Percentiles rank a stretch among this genome's conserved stretches.
These are phyloP conservation scores for Anhinga rufa DNA, from an alignment of 2,113 vertebrate species.

Conservation along the genomic window DNA sequence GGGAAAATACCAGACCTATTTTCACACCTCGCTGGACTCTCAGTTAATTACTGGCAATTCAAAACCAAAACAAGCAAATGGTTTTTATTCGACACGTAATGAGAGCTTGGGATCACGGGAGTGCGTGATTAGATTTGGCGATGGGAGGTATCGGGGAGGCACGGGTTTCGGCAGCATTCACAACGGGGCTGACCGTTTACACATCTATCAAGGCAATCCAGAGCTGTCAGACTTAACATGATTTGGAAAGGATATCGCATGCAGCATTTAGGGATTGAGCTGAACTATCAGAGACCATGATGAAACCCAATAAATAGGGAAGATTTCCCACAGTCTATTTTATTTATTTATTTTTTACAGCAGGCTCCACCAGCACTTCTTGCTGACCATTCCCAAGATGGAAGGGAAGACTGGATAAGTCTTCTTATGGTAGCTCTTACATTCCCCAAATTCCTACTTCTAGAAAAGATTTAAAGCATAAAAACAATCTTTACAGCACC, in stretches of 20 bases:
- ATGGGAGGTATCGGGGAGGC: background rate
- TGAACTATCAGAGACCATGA: background rate
- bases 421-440: background rate
- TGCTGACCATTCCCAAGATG: background rate
- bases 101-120: background rate
- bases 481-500: background rate
- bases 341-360: background rate
- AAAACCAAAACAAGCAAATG: background rate
- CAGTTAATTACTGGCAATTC: background rate
- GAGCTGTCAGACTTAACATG: background rate
- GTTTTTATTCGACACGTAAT: background rate
- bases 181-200: background rate
- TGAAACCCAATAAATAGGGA: background rate
- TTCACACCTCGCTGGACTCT: background rate
- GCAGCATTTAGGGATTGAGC: background rate
- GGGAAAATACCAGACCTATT: background rate
- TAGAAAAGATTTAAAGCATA: background rate
- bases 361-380: background rate
- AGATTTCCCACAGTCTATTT: background rate
- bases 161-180: background rate
- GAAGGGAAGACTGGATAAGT: background rate
- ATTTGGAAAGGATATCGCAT: background rate
- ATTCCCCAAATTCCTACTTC: background rate
- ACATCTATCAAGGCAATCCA: background rate
- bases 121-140: fast-evolving